Base-by-base conservation (phyloP, 2,113 vertebrate species). In the Eptesicus fuscus region DNA sequence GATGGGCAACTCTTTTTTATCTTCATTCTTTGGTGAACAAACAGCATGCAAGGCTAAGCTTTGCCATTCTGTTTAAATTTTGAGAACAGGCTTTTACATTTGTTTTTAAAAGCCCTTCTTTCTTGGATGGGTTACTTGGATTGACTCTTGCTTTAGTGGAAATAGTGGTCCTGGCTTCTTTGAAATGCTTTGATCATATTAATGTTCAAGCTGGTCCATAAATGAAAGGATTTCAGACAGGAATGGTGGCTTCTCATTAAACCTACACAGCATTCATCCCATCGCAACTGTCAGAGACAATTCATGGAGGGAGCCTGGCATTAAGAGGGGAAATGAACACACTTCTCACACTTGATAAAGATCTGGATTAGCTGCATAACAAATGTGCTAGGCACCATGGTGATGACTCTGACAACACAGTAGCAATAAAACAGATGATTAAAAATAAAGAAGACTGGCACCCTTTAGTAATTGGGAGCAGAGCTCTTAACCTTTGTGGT, bases 401-500 rank as follows among this genome's bases (percentile, higher is more conserved):
- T 47, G 79, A 91, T 59, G 76, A 67, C 90, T 90, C 90, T 93
- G 90, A 95, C 92, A 94, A 30, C 65, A 83, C 9, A 88, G 93
- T 47, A 71, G 80, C 32, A 94, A 89, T 96, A 95, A 96, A 96
- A 92, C 47, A 77, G 93, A 95, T 90, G 95, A 96, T 96, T 96
- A 95, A 91, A 96, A 91, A 83, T 87, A 92, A 92, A 80, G 92
- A 53, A 76, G 76, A 86, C 87, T 76, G 77, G 28, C 44, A 40
- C 47, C 76, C 40, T 93, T 59, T 83, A 40, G 65, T 87, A 90
- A 94, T 71, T 71, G 84, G 88, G 95, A 96, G 84, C 90, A 93
- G 93, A 93, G 77, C 88, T 80, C 90, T 96, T 97, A 94, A 96
- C 92, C 96, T 96, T 91, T 92, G 78, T 70, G 95, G 84, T 83